Evolutionary conservation across 2,797 vertebrate species (phyloP).

Genomic region (Sylvilagus floridanus): DNA sequence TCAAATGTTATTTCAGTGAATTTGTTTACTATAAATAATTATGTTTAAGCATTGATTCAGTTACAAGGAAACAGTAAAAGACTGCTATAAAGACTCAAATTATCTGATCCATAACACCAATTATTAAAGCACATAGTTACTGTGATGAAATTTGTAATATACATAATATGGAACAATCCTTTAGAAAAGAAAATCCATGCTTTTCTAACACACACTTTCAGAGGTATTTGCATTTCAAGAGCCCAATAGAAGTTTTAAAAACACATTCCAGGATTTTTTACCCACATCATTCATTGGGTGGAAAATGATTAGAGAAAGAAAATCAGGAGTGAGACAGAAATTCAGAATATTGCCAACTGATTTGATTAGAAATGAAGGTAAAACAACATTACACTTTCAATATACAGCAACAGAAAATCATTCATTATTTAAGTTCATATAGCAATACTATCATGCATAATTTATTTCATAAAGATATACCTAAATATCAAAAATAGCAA

Average conservation of each 20-base stretch:
- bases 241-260: not conserved
- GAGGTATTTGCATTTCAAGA: constrained; percentile 7
- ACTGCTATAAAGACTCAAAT: constrained; percentile 16
- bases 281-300: not conserved
- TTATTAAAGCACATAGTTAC: not conserved
- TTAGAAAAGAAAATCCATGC: constrained; percentile 36
- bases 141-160: not conserved
- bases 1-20: constrained; percentile 19
- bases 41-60: not conserved
- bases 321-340: not conserved
- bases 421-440: not conserved
- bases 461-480: not conserved
- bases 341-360: too few relatives aligned
- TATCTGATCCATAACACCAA: not conserved
- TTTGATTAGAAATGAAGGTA: not conserved
- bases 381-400: not conserved
- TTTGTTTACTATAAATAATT: constrained; percentile 29
- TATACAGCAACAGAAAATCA: not conserved
- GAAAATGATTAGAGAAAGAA: not conserved
- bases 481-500: not conserved
- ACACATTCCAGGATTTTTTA: not conserved
- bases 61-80: constrained; percentile 22
- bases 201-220: not conserved
- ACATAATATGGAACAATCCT: not conserved
- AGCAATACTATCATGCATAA: not conserved